Base-by-base conservation (phyloP, 2,888 invertebrate species). In the Athalia rosae region DNA sequence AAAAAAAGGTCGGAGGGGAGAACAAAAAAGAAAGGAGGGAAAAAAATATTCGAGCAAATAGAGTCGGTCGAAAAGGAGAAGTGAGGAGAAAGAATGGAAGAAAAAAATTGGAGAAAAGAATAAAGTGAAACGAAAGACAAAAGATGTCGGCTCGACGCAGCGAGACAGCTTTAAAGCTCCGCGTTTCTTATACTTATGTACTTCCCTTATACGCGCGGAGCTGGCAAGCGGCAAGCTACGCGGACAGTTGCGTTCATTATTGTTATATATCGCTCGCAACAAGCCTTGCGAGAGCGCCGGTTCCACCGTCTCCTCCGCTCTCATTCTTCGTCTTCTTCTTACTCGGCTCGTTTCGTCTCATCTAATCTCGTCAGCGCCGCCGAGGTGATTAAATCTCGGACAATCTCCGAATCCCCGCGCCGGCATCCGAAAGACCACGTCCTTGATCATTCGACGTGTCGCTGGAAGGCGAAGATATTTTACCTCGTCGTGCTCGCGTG, bases 361-460 rank as follows among this genome's bases (percentile, higher is more conserved):
- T 28, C 2, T 2, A 2, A 28, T 28, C 28, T 28, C 28, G 28
- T 28, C 28, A 45, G 13, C 4, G n/a, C 61, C 47, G 47, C 59
- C 47, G 45, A 1, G 73, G 59, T 73, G 47, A 73, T 73, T 73
- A 73, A 73, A 73, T 73, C 73, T 59, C 59, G 58, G 73, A 73
- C 58, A 47, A 74, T 74, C 61, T 61, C 28, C 53, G 15, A 13
- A 47, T 13, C 59, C 61, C 61, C 58, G 74, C 74, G 61, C 41
- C 74, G 62, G 45, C 74, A 28, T 28, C 28, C 28, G 28, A 28
- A 28, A 28, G 28, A 28, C 28, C 28, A 28, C 28, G 28, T 0
- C 47, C 74, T 48, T 59, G 15, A 61, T 74, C 61, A 59, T 74
- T 13, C 13, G 50, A 61, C 74, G 62, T 74, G 50, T 61, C 28